These are phyloP conservation scores for Yponomeuta plumbellus DNA, from an alignment of 2,888 invertebrate species.

Conservation along the genomic window DNA sequence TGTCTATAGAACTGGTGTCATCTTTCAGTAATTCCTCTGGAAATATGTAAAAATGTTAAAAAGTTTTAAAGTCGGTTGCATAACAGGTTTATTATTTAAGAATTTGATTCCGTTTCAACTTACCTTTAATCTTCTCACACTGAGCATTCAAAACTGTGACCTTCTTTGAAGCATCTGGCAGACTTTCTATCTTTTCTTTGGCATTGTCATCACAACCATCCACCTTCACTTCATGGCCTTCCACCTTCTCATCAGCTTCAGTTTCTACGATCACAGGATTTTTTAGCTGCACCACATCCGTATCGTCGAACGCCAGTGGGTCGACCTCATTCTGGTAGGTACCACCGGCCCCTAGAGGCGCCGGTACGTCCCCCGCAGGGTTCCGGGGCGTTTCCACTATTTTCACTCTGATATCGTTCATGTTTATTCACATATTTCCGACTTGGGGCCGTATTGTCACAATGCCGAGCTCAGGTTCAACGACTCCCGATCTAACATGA, in stretches of 20 bases:
- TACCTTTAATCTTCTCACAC: constrained; percentile 36
- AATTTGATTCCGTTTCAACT: constrained; percentile 10
- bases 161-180: not conserved
- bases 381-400: constrained; percentile 34
- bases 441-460: constrained; percentile 61
- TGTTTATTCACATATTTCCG: constrained; percentile 75
- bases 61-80: not conserved
- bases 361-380: constrained; percentile 2
- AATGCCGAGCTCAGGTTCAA: constrained; percentile 61
- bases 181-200: constrained; percentile 54
- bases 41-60: constrained; percentile 25
- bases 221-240: constrained; percentile 33
- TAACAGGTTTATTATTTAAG: not conserved
- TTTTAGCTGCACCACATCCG: not conserved
- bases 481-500: constrained; percentile 57
- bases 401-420: constrained; percentile 72
- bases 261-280: constrained; percentile 28
- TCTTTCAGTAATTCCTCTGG: constrained; percentile 39
- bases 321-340: constrained; percentile 55
- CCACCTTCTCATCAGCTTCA: constrained; percentile 34
- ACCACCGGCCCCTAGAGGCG: constrained; percentile 36
- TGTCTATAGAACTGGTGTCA: constrained; percentile 28
- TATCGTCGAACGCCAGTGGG: constrained; percentile 51
- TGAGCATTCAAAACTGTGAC: constrained; percentile 11
- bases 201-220: constrained; percentile 68